Base-by-base conservation (phyloP, 1,140 invertebrate genomes). In the Temnothorax nylanderi region DNA sequence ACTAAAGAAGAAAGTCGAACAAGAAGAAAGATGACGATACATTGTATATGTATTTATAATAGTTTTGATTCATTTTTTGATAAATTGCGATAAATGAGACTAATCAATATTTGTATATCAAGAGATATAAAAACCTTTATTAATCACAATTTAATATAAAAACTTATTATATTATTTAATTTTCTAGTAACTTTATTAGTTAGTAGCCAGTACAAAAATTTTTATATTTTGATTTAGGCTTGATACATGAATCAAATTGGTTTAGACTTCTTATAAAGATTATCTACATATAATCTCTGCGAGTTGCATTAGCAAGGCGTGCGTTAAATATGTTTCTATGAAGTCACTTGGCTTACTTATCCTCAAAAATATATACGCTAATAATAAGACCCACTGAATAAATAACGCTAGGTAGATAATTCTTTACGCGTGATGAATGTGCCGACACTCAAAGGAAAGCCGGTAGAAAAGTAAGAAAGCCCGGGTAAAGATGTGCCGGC, bases 351-450 rank as follows among this genome's bases (percentile, higher is more conserved):
- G 41, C 54, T 56, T 76, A 37, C 5, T 75, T 56, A 32, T 1
- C 11, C 32, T 8, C 1, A 3, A 75, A 75, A 75, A 26, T 58
- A 51, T 21, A 3, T 32, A 76, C 21, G n/a, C 0, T 41, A 13
- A 58, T 18, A 78, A 18, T 78, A 47, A 37, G 11, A 60, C 26
- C 3, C 18, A 32, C 18, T 32, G 21, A 21, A 7, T 58, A 75
- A 32, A 37, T 37, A 2, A n/a, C 13, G n/a, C n/a, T 60, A 56
- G 67, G 21, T 44, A 49, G 26, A 26, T 49, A 75, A 75, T 84
- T 75, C 8, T 74, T 74, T 34, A 16, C 18, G 41, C 41, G n/a
- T 41, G 64, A 81, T 81, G n/a, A 56, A 81, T 54, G 34, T 13
- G 32, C 18, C 44, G 54, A 47, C 18, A 37, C 0, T 8, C n/a